Base-by-base conservation (phyloP, 1,140 invertebrate genomes). In the Plectrocnemia conspersa region DNA sequence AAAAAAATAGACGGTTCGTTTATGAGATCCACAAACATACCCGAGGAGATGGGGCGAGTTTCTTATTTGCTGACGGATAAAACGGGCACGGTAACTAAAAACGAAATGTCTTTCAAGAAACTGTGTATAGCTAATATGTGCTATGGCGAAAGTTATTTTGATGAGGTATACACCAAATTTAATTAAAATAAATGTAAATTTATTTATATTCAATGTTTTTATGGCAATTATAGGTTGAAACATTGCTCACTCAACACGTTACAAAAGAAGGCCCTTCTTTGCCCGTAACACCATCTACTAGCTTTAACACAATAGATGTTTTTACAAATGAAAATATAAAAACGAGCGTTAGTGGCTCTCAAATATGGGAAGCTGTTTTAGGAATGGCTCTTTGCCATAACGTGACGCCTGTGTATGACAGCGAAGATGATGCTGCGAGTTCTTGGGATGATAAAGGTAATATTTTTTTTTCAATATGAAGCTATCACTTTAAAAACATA, bases 101-200 rank as follows among this genome's bases (percentile, higher is more conserved):
- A 99, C 74, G 94, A 96, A 68, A 99, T 99, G 97, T 86, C 96
- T 2, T 94, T 98, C 65, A 96, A 96, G 66, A 89, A 91, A 64
- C 75, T 98, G 3, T 93, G 97, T 70, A 70, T 97, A 1, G 93
- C 92, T 3, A 93, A 90, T 36, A 89, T 89, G 1, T 85, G 89
- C 21, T 97, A 91, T 69, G 82, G 87, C 25, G 80, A 84, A 41
- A 90, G 94, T 64, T 89, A 89, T 19, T 95, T 96, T 75, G 83
- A 91, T 69, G 89, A 93, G 75, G 86, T 88, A 68, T 67, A 57
- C 21, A n/a, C n/a, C n/a, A n/a, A n/a, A 29, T 36, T 15, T 49
- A 13, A 53, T 23, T 24, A 67, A 67, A 49, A 64, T 65, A 2
- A 61, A 65, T 36, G 67, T 66, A 24, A 6, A 52, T 10, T 27